Percentiles rank a stretch among this genome's conserved stretches.
Evolutionary conservation across 2,797 vertebrate genomes (phyloP).

Genomic region (Lepus oiostolus): DNA sequence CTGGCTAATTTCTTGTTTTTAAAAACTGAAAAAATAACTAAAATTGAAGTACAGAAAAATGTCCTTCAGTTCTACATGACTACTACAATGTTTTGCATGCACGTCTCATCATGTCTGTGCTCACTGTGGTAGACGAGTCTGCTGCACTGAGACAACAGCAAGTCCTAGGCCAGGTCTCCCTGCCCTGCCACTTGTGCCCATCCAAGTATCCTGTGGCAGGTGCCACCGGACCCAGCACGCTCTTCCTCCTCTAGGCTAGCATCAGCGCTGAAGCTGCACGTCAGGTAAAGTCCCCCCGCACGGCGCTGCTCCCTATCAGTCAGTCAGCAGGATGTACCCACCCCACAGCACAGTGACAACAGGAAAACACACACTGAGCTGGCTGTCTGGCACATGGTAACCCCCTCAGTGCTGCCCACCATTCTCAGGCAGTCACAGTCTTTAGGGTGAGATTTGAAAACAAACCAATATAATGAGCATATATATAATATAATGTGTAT

Average conservation of each 20-base stretch:
- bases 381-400: neutral
- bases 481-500: neutral
- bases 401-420: neutral
- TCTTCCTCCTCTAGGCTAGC: neutral
- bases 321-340: no score
- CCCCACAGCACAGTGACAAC: neutral
- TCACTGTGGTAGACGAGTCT: neutral
- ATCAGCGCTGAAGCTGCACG: neutral
- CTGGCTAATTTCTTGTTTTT: constrained; percentile 1
- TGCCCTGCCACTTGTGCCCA: neutral
- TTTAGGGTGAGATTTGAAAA: constrained; percentile 37
- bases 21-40: constrained; percentile 30
- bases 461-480: neutral
- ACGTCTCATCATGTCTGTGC: neutral
- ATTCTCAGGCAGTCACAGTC: neutral
- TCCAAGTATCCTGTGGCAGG: neutral
- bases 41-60: constrained; percentile 47
- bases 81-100: neutral
- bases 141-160: neutral
- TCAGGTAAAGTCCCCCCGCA: neutral
- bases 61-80: neutral
- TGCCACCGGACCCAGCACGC: neutral
- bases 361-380: neutral
- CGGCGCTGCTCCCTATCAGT: no score
- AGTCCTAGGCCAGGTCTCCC: neutral